Conservation (phyloP, 2,888 invertebrate species). For the Stictocephala bisonia region DNA sequence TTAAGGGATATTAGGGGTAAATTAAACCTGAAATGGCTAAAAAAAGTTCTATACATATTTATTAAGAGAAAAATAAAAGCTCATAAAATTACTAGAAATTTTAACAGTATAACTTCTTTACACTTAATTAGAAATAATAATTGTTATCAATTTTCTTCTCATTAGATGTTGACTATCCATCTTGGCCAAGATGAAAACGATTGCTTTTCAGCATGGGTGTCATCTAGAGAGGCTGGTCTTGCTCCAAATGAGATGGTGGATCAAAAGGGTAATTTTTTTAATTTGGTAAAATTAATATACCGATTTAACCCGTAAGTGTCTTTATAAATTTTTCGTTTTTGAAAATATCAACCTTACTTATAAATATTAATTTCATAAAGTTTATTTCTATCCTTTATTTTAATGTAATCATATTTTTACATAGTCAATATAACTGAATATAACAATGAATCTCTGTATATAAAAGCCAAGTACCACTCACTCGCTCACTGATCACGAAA, state of each 20-base stretch:
- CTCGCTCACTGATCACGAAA: no score
- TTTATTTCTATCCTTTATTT: no score
- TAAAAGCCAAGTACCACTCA: no score
- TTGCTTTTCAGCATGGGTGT: slow-evolving; percentile 98
- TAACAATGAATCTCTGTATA: no score
- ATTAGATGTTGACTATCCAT: slow-evolving; percentile 95
- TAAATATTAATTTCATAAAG: neutral
- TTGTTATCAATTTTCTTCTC: slow-evolving; percentile 45
- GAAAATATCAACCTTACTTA: neutral
- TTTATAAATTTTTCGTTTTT: neutral
- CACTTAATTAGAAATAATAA: slow-evolving; percentile 49
- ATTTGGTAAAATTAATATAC: no score
- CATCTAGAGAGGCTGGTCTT: slow-evolving; percentile 93
- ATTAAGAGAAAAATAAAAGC: neutral
- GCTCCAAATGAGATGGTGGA: slow-evolving; percentile 78
- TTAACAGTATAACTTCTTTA: slow-evolving; percentile 11
- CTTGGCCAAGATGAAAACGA: slow-evolving; percentile 97
- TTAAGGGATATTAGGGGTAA: no score
- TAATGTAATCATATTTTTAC: no score
- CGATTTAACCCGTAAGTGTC: no score
- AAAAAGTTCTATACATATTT: no score
- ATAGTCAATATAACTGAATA: no score
- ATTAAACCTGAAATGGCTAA: no score
- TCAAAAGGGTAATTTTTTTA: slow-evolving; percentile 71
- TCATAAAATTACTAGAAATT: no score